Evolutionary conservation across 1,140 invertebrate genomes (phyloP).

Genomic region (Babylonia areolata): DNA sequence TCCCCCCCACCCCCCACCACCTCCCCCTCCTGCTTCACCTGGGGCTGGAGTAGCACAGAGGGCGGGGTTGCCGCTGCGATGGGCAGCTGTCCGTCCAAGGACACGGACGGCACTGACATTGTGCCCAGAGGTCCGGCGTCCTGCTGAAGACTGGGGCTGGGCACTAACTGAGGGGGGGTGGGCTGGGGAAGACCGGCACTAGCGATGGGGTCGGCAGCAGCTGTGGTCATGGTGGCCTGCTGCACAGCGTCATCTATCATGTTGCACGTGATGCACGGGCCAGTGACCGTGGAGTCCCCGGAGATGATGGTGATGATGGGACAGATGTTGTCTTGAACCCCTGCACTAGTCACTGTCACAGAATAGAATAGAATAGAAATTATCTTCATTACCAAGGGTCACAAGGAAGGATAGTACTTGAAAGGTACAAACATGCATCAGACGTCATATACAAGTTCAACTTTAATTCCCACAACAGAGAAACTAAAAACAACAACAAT

Average conservation of each 20-base stretch:
- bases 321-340: neutral
- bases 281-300: neutral
- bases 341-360: neutral
- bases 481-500: too few species aligned
- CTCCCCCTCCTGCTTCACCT: constrained; percentile 15
- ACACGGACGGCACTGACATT: neutral
- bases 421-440: too few species aligned
- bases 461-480: too few species aligned
- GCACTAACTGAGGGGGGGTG: constrained; percentile 3
- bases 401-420: too few species aligned
- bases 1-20: neutral
- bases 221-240: neutral
- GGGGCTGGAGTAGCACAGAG: constrained; percentile 4
- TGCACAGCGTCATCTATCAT: neutral
- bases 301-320: constrained; percentile 15
- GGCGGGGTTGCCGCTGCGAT: neutral
- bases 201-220: neutral
- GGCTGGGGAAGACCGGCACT: neutral
- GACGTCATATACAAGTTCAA: too few species aligned
- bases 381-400: too few species aligned
- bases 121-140: neutral
- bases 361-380: neutral
- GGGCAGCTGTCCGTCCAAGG: neutral
- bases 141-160: neutral
- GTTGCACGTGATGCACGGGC: neutral